Evolutionary conservation across 1,140 invertebrate species (phyloP).

Genomic region (Drosophila carrolli): DNA sequence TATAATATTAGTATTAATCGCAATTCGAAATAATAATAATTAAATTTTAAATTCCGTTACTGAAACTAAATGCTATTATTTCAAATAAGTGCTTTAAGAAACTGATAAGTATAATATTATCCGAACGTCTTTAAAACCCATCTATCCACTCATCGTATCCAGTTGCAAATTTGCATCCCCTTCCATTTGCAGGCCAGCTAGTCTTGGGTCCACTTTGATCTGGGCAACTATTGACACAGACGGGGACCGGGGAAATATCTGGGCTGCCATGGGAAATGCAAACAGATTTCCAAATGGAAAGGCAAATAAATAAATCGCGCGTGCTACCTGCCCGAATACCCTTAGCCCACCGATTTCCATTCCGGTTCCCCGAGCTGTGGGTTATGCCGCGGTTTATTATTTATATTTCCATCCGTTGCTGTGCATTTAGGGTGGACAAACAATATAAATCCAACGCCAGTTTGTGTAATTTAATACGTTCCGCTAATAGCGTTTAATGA

Average conservation of each 20-base stretch:
- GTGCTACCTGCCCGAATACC: conserved; percentile 43
- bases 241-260: conserved; percentile 57
- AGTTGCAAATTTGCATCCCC: conserved; percentile 13
- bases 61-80: no score
- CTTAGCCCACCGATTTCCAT: neutral
- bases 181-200: conserved; percentile 29
- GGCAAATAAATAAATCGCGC: conserved; percentile 57
- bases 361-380: conserved; percentile 7
- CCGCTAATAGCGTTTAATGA: conserved; percentile 67
- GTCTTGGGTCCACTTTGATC: conserved; percentile 66
- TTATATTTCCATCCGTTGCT: conserved; percentile 54
- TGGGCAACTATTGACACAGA: conserved; percentile 70
- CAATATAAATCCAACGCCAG: conserved; percentile 48
- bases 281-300: conserved; percentile 57
- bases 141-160: neutral
- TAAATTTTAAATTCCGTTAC: no score
- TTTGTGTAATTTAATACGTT: conserved; percentile 70
- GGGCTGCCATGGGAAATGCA: conserved; percentile 66
- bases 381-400: conserved; percentile 55
- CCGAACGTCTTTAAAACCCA: neutral
- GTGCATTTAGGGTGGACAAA: conserved; percentile 52
- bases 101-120: no score
- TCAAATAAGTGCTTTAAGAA: no score
- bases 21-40: no score
- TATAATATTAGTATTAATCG: no score